Evolutionary conservation across 2,797 vertebrate species (phyloP).

Genomic region (Nannoperca australis): DNA sequence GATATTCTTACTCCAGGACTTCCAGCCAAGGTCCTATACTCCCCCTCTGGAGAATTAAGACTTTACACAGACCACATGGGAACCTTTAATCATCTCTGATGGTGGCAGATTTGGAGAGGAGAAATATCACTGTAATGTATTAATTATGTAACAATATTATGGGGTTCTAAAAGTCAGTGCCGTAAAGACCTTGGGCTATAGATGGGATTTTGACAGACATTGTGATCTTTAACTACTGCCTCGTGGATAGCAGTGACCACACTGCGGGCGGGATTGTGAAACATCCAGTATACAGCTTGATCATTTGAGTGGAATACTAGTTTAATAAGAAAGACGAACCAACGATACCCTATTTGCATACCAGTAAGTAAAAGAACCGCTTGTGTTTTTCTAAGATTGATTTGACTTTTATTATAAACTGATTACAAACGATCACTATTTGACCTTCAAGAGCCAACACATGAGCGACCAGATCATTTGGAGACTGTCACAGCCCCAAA

Average conservation of each 20-base stretch:
- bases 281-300: constrained; percentile 12
- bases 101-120: constrained; percentile 70
- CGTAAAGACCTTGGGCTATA: constrained; percentile 58
- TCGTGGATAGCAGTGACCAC: constrained; percentile 16
- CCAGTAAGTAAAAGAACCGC: not conserved
- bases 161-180: constrained; percentile 66
- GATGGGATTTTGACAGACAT: constrained; percentile 50
- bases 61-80: constrained; percentile 74
- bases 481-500: not conserved
- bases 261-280: constrained; percentile 8
- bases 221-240: constrained; percentile 50
- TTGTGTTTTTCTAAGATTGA: constrained; percentile 1
- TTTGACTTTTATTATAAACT: constrained; percentile 5
- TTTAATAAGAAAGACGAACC: constrained; percentile 1
- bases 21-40: constrained; percentile 67
- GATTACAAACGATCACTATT: not conserved
- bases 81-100: constrained; percentile 79
- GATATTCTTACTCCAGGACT: constrained; percentile 81
- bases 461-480: not conserved
- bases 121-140: constrained; percentile 65
- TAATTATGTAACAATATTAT: constrained; percentile 79
- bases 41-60: constrained; percentile 72
- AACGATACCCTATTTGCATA: constrained; percentile 3
- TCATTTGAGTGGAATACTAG: not conserved
- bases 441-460: not conserved